Conservation (phyloP, 2,113 vertebrate species). For the Glaucidium brasilianum region DNA sequence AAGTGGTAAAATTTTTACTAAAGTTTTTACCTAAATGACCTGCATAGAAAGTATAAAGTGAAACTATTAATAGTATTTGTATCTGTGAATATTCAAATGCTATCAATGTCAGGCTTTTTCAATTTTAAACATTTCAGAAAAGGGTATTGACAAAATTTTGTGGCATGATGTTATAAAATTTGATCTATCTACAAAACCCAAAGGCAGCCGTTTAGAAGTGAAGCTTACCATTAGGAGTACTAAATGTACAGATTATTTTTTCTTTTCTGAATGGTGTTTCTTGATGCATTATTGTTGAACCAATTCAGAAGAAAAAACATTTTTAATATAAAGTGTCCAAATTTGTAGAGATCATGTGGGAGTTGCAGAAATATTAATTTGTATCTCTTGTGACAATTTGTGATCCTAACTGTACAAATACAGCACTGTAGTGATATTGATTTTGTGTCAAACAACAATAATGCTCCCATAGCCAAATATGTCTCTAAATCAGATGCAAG, state of each 20-base stretch:
- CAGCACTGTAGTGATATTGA: rapidly evolving
- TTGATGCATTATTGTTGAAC: neutral
- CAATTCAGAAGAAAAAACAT: neutral
- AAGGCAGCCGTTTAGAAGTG: neutral
- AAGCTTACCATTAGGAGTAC: neutral
- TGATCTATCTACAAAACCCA: neutral
- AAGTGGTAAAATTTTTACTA: neutral
- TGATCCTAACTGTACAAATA: neutral
- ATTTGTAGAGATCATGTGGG: neutral
- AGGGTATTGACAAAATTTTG: neutral
- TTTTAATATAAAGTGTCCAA: neutral
- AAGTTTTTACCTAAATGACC: neutral
- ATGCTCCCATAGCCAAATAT: neutral
- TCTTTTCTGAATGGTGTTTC: neutral
- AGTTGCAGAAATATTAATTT: neutral
- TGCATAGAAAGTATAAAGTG: neutral
- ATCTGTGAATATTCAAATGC: neutral
- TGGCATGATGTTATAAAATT: neutral
- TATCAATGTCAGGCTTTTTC: neutral
- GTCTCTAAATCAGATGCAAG: neutral
- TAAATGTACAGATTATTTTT: neutral
- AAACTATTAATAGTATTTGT: neutral
- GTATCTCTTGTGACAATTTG: neutral
- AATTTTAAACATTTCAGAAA: neutral
- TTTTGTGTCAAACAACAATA: neutral